phyloP scores from a whole-genome alignment of 2,797 vertebrate genomes.

The Gymnoscopelus microlampas region DNA sequence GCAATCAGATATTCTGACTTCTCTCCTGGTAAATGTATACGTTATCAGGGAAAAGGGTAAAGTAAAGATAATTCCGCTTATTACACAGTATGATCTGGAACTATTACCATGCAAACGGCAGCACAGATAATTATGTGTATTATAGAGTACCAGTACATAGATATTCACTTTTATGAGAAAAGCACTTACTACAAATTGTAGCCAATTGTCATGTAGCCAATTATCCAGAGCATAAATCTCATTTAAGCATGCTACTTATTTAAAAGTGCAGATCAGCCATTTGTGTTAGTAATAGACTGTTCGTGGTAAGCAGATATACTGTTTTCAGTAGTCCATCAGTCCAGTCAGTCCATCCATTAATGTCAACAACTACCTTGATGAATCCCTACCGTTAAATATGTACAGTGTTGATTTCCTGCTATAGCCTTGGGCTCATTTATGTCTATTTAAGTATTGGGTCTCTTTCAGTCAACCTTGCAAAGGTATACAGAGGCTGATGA shows the following conservation, averaged over 20 bases:
- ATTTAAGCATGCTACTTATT: constrained; percentile 47
- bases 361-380: constrained; percentile 43
- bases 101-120: too few relatives aligned
- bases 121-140: too few relatives aligned
- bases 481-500: constrained; percentile 39
- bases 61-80: too few relatives aligned
- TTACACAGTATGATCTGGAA: too few relatives aligned
- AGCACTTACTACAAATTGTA: too few relatives aligned
- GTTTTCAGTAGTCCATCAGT: too few relatives aligned
- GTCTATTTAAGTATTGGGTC: constrained; percentile 63
- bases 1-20: too few relatives aligned
- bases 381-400: constrained; percentile 49
- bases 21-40: too few relatives aligned
- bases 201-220: too few relatives aligned
- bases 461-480: constrained; percentile 40
- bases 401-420: constrained; percentile 61
- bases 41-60: too few relatives aligned
- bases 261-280: constrained; percentile 72
- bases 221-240: constrained; percentile 43
- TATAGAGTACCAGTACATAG: too few relatives aligned
- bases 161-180: too few relatives aligned
- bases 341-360: not conserved
- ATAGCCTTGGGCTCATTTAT: constrained; percentile 52
- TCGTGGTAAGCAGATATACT: constrained; percentile 54
- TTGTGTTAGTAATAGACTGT: constrained; percentile 61